Evolutionary conservation across 2,888 invertebrate species (phyloP).

Genomic region (Troides helena): DNA sequence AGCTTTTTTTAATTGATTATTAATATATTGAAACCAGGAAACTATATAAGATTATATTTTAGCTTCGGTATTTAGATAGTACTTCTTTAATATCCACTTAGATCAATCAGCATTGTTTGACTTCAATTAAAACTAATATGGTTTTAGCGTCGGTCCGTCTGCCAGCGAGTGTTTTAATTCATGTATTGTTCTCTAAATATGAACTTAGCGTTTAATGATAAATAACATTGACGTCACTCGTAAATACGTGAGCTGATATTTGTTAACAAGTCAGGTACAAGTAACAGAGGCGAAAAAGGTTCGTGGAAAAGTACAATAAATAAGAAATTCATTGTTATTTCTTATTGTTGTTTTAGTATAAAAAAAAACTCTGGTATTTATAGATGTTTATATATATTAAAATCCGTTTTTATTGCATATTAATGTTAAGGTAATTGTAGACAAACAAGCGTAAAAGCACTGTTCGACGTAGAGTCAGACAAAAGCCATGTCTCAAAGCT

Average conservation of each 20-base stretch:
- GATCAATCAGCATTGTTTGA: conserved; percentile 11
- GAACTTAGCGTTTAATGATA: conserved; percentile 16
- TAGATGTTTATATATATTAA: not conserved
- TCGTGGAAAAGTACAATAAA: not conserved
- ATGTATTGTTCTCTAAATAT: conserved; percentile 29
- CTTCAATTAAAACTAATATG: conserved; percentile 4
- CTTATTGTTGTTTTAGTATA: not conserved
- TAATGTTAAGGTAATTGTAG: not conserved
- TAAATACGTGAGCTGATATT: conserved; percentile 16
- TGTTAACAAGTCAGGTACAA: not conserved
- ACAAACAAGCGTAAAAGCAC: not conserved
- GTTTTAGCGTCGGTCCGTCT: conserved; percentile 21
- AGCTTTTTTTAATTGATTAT: not conserved
- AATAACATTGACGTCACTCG: conserved; percentile 24
- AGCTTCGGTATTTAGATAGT: not conserved
- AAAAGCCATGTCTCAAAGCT: not conserved
- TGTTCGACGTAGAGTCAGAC: not conserved
- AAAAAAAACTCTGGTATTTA: not conserved
- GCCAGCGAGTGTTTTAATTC: conserved; percentile 19
- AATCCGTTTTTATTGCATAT: not conserved
- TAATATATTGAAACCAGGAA: not conserved
- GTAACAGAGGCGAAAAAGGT: not conserved
- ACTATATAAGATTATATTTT: not conserved
- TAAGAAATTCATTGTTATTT: not conserved
- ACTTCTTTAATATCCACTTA: not conserved